phyloP scores from a whole-genome alignment of 2,113 vertebrate genomes.

The Alouatta palliata region DNA sequence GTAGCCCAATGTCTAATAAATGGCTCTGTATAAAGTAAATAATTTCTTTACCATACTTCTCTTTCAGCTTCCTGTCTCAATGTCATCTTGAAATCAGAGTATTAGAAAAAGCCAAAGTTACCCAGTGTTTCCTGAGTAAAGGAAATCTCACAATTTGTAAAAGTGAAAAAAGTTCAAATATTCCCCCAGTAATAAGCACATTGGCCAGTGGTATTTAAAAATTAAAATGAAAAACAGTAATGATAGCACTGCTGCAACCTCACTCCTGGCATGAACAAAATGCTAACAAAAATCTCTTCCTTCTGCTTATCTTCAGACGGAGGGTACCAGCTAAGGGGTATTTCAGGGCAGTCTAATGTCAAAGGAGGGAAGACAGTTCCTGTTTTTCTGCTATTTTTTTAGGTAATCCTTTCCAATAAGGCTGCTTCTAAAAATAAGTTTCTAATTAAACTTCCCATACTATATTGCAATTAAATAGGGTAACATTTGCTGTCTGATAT shows the following conservation, averaged over 20 bases:
- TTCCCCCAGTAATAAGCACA: background rate
- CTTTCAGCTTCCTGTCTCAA: background rate
- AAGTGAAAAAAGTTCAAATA: background rate
- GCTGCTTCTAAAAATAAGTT: constrained; percentile 86
- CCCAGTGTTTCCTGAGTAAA: background rate
- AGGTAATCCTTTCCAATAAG: constrained; percentile 75
- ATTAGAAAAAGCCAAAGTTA: background rate
- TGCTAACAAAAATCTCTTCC: constrained; percentile 52
- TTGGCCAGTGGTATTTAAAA: background rate
- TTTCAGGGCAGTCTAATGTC: constrained; percentile 63
- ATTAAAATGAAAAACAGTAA: constrained; percentile 41
- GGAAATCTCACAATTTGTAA: background rate
- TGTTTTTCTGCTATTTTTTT: background rate
- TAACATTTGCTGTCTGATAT: constrained; percentile 85
- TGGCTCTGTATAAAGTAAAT: background rate
- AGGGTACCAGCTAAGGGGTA: constrained; percentile 49
- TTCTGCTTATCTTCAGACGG: constrained; percentile 50
- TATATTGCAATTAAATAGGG: constrained; percentile 75
- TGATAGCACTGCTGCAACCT: constrained; percentile 48
- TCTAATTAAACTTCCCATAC: constrained; percentile 88
- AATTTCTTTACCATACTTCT: background rate
- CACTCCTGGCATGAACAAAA: constrained; percentile 69
- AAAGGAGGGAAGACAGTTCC: constrained; percentile 8
- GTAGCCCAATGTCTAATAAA: background rate
- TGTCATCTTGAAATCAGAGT: constrained; percentile 28